phyloP scores from a whole-genome alignment of 2,888 invertebrate species.

The Arge pagana region DNA sequence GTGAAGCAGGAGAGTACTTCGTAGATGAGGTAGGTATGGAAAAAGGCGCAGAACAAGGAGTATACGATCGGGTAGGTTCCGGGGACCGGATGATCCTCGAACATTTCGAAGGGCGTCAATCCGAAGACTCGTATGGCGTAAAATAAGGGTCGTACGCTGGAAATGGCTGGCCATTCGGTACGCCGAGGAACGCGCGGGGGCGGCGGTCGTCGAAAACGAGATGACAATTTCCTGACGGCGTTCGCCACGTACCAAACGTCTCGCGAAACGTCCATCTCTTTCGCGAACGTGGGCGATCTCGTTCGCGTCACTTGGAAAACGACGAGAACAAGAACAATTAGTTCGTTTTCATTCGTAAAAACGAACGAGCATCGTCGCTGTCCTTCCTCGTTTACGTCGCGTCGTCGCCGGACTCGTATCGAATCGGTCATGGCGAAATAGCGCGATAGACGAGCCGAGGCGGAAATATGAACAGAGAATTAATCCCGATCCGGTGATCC shows the following conservation, averaged over 20 bases:
- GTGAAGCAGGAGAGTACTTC: conserved; percentile 25
- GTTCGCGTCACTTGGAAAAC: too few species aligned
- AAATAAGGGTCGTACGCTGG: conserved; percentile 43
- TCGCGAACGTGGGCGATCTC: too few species aligned
- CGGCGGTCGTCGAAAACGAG: conserved; percentile 3
- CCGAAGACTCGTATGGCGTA: conserved; percentile 46
- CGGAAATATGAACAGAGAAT: too few species aligned
- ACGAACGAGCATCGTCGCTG: too few species aligned
- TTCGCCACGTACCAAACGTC: conserved; percentile 9
- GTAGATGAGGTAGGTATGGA: conserved; percentile 36
- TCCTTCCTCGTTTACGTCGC: too few species aligned
- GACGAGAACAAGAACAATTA: too few species aligned
- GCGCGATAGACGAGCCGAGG: too few species aligned
- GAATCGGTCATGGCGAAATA: too few species aligned
- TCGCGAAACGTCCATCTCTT: conserved; percentile 1
- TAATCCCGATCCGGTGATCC: too few species aligned
- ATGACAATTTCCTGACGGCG: conserved; percentile 2
- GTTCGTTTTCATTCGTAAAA: too few species aligned
- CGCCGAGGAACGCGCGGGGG: conserved; percentile 31
- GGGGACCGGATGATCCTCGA: conserved; percentile 37
- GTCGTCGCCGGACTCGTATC: too few species aligned
- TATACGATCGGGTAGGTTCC: conserved; percentile 35
- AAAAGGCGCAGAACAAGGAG: conserved; percentile 24
- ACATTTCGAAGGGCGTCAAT: conserved; percentile 48
- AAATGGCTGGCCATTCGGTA: conserved; percentile 45